These are phyloP conservation scores for Poecilus cupreus DNA, from an alignment of 2,888 invertebrate species.

Conservation along the genomic window DNA sequence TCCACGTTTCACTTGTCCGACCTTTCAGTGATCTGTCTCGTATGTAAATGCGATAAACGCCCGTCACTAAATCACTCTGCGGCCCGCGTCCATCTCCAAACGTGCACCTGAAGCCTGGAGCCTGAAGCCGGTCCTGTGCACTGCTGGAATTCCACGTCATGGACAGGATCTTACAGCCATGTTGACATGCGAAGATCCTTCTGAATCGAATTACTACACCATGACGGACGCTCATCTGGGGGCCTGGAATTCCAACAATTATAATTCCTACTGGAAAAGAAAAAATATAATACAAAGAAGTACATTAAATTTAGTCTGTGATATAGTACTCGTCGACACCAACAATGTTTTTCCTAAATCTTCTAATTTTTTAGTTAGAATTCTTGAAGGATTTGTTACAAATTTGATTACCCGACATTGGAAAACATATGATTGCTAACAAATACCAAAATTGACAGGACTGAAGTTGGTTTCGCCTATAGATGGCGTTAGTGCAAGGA, in stretches of 20 bases:
- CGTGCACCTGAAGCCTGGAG: not conserved
- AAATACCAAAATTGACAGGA: too few relatives aligned
- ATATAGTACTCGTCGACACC: too few relatives aligned
- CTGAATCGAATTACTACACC: constrained; percentile 14
- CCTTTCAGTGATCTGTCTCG: constrained; percentile 58
- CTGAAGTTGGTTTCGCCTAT: too few relatives aligned
- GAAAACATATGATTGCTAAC: too few relatives aligned
- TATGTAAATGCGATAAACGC: constrained; percentile 57
- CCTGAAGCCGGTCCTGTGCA: not conserved
- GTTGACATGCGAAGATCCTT: constrained; percentile 18
- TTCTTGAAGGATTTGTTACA: too few relatives aligned
- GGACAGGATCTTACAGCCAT: constrained; percentile 11
- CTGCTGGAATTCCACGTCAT: constrained; percentile 17
- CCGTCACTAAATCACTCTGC: constrained; percentile 55
- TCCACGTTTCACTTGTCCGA: constrained; percentile 52
- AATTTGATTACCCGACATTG: too few relatives aligned
- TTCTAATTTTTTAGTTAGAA: too few relatives aligned
- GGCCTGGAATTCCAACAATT: constrained; percentile 3
- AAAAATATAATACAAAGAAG: not conserved
- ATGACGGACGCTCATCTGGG: not conserved
- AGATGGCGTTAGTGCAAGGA: too few relatives aligned
- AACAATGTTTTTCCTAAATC: too few relatives aligned
- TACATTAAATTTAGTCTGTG: too few relatives aligned
- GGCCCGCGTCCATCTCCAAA: constrained; percentile 4
- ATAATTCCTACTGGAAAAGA: constrained; percentile 8